Base-by-base conservation (phyloP, 2,113 vertebrate genomes). In the Lepisosteus oculatus region DNA sequence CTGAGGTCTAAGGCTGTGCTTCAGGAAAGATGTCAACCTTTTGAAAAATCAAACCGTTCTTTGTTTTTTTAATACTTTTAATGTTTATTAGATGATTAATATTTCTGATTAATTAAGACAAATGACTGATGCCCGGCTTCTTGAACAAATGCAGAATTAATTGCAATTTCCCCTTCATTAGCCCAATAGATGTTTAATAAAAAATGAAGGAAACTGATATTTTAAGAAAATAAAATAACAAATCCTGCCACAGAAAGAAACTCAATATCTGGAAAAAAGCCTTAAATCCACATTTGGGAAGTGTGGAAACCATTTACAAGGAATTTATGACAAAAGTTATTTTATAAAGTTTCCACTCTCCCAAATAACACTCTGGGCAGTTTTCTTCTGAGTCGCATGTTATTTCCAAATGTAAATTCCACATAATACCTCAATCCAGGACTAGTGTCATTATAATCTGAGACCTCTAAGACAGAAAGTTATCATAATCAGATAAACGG, bases 1-100 rank as follows among this genome's bases (percentile, higher is more conserved):
- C 13, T 42, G 43, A 13, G 13, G 6, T 45, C 72, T 64, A 43
- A 67, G 70, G 70, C 78, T 61, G 63, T 54, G 72, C 78, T 82
- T 85, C 79, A 79, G 64, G 81, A 55, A 69, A 64, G 79, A 74
- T 85, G 72, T 79, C 66, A 45, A 43, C 6, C 47, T 81, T 62
- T n/a, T 68, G 76, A 57, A 65, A 82, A 80, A 76, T 75, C 43
- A 8, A 17, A 12, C 68, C 59, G 54, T 54, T 59, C 74, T 69
- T 42, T 51, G 47, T 51, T 51, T 51, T 9, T 5, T 5, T 9
- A 5, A 73, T 6, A 61, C 47, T 73, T 64, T 1, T 71, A 61
- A 72, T 76, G 17, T 41, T 74, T 69, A 65, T 29, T 29, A 61
- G 29, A 80, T 69, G 6, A 61, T 42, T 8, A 55, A 51, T 61